Percentiles rank a stretch among this genome's conserved stretches.
Evolutionary conservation across 1,140 invertebrate species (phyloP).

Genomic region (Littorina saxatilis): DNA sequence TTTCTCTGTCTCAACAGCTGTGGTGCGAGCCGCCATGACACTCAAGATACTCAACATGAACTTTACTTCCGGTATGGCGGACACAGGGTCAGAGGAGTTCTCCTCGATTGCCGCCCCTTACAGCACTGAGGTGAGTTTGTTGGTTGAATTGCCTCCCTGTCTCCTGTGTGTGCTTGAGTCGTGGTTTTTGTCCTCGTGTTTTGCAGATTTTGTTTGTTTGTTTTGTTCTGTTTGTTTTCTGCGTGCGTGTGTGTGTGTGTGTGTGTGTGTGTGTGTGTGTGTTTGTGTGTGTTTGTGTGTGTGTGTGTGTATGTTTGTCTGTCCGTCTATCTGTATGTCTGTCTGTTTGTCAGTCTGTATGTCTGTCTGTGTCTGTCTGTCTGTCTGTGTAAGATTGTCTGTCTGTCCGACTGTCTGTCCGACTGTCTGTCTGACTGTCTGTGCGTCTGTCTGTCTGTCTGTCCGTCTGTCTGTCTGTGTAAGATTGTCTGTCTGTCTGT

Average conservation of each 20-base stretch:
- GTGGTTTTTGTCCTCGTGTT: background rate
- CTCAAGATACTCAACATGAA: constrained; percentile 33
- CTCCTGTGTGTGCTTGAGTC: background rate
- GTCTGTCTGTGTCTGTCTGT: no score
- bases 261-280: constrained; percentile 14
- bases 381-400: no score
- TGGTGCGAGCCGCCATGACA: constrained; percentile 12
- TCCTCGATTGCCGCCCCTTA: background rate
- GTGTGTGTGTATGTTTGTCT: no score
- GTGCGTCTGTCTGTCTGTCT: no score
- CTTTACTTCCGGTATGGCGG: constrained; percentile 10
- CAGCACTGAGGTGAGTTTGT: constrained; percentile 18
- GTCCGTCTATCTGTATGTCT: no score
- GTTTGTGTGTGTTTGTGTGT: no score
- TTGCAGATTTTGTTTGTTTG: background rate
- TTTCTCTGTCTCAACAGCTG: constrained; percentile 8
- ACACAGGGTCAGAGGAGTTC: background rate
- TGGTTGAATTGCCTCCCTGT: background rate
- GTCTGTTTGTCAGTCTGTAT: no score
- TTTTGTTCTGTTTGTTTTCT: background rate
- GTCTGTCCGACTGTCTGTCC: no score
- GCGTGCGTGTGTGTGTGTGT: background rate
- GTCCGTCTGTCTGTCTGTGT: no score
- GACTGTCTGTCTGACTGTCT: no score
- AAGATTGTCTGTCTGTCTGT: no score